Conservation (phyloP, 2,113 vertebrate species). For the Patagioenas fasciata region DNA sequence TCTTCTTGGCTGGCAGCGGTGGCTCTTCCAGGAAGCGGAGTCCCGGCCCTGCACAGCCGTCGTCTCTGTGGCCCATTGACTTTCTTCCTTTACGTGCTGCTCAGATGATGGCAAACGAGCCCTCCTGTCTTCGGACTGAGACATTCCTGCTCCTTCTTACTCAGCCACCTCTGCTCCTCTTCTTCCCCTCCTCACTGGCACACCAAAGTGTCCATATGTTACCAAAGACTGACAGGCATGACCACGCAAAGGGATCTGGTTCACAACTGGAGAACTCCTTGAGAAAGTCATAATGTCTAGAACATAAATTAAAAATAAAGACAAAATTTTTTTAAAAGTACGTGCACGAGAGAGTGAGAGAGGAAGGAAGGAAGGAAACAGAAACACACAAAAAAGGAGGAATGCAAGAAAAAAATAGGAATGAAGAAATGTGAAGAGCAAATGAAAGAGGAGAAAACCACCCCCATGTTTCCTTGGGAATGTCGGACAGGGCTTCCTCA, state of each 20-base stretch:
- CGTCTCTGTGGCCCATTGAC: constrained; percentile 66
- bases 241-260: constrained; percentile 67
- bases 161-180: constrained; percentile 69
- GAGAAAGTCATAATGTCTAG: constrained; percentile 67
- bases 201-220: constrained; percentile 84
- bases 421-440: constrained; percentile 46
- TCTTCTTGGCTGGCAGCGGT: constrained; percentile 69
- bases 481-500: constrained; percentile 53
- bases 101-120: constrained; percentile 80
- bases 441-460: background rate
- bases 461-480: constrained; percentile 49
- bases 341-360: background rate
- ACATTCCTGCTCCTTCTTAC: constrained; percentile 64
- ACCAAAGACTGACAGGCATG: constrained; percentile 83
- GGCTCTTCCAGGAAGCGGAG: constrained; percentile 72
- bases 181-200: constrained; percentile 76
- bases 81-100: constrained; percentile 74
- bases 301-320: constrained; percentile 28
- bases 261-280: constrained; percentile 72
- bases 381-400: constrained; percentile 34
- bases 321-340: constrained; percentile 12
- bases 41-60: constrained; percentile 6
- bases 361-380: constrained; percentile 33
- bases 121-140: constrained; percentile 50
- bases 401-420: constrained; percentile 17